Conservation (phyloP, 2,113 vertebrate species). For the Maccullochella peelii region DNA sequence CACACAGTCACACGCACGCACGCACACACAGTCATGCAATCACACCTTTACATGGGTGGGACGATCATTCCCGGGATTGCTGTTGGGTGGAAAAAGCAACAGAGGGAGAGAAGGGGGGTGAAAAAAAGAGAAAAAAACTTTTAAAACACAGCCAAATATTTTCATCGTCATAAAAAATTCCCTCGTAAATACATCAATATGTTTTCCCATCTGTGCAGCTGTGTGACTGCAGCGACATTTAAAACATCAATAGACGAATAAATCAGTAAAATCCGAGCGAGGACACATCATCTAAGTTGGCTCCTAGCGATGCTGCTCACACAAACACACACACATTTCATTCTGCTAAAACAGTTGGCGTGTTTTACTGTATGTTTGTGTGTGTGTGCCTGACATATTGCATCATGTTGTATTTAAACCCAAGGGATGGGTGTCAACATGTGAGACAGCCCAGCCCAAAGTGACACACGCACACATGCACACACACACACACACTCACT, state of each 20-base stretch:
- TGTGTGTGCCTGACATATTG: conserved; percentile 63
- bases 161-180: conserved; percentile 64
- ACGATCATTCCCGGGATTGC: conserved; percentile 97
- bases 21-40: conserved; percentile 81
- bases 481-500: conserved; percentile 12
- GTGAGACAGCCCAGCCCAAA: conserved; percentile 55
- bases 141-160: conserved; percentile 65
- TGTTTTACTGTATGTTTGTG: conserved; percentile 49
- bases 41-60: conserved; percentile 94
- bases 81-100: conserved; percentile 76
- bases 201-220: conserved; percentile 76
- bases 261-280: conserved; percentile 58
- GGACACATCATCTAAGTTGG: conserved; percentile 52
- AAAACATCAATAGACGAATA: conserved; percentile 72
- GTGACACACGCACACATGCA: conserved; percentile 30
- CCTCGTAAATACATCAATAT: conserved; percentile 71
- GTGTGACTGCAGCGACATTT: conserved; percentile 70
- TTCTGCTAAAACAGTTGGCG: conserved; percentile 54
- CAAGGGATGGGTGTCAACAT: conserved; percentile 68
- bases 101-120: conserved; percentile 22
- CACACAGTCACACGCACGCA: conserved; percentile 44
- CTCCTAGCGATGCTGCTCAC: conserved; percentile 11
- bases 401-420: conserved; percentile 69
- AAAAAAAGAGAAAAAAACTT: conserved; percentile 2
- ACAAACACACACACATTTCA: conserved; percentile 41